Conservation (phyloP, 2,888 invertebrate genomes). For the Pseudococcus jackbeardsleyi region DNA sequence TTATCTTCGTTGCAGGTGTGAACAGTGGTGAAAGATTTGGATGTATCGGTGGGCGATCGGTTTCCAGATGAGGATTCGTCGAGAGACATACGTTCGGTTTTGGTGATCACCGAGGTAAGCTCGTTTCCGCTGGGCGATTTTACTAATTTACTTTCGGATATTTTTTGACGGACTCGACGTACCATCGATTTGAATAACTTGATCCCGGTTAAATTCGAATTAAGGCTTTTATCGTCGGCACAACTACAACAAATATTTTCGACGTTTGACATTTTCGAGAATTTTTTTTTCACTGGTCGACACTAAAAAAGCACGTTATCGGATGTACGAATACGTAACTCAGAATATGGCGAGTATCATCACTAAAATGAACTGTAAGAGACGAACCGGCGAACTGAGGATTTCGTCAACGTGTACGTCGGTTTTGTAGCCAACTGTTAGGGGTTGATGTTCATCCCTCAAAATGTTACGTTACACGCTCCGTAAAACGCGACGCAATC, state of each 20-base stretch:
- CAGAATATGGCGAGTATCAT: neutral
- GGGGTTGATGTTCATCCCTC: slow-evolving; percentile 52
- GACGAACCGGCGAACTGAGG: slow-evolving; percentile 32
- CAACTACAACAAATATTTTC: slow-evolving; percentile 38
- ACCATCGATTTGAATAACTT: slow-evolving; percentile 44
- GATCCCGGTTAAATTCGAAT: slow-evolving; percentile 16
- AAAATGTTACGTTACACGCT: slow-evolving; percentile 6
- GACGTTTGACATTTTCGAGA: slow-evolving; percentile 4
- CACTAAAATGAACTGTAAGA: neutral
- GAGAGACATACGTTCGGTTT: slow-evolving; percentile 12
- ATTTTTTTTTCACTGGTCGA: too few relatives aligned
- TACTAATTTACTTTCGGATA: slow-evolving; percentile 48
- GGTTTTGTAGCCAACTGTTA: slow-evolving; percentile 47
- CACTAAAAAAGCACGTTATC: neutral
- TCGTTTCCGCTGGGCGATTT: slow-evolving; percentile 41
- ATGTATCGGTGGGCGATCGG: neutral
- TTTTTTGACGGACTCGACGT: slow-evolving; percentile 42
- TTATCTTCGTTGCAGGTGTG: neutral
- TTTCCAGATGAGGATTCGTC: slow-evolving; percentile 1
- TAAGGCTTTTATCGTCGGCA: slow-evolving; percentile 36
- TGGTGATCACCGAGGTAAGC: neutral
- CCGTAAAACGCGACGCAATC: slow-evolving; percentile 23
- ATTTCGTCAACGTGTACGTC: neutral
- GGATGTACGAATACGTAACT: neutral
- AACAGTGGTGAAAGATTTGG: neutral